Base-by-base conservation (phyloP, 2,888 invertebrate species). In the Deladenus siricidicola region DNA sequence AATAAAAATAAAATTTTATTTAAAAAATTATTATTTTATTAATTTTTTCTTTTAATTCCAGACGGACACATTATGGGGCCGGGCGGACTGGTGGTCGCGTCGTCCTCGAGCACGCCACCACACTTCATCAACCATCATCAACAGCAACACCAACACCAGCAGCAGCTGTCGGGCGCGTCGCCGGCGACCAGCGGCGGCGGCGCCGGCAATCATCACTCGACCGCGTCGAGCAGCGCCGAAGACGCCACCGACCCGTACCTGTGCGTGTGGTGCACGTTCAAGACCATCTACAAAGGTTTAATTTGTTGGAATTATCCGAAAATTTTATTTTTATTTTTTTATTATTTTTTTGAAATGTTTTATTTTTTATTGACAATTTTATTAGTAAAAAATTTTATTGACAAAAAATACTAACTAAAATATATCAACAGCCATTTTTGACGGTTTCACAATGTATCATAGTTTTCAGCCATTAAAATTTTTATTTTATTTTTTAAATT, bases 221-320 rank as follows among this genome's bases (percentile, higher is more conserved):
- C 6, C 14, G n/a, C 24, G 10, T 30, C 53, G n/a, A 30, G 24
- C 34, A 42, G 34, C 34, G 56, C 28, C 10, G 23, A 24, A 23
- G 28, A 24, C 17, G 29, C 34, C 23, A 39, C 30, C 19, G 42
- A 53, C 6, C 53, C 53, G 4, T 53, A 53, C n/a, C 24, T 34
- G 4, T 53, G 53, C 34, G 53, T 53, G 1, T 53, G 53, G 53
- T 53, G 53, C 42, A 39, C 53, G 1, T 53, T 53, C n/a, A 53
- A 39, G 34, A 53, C 53, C 17, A 39, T 39, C 4, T 53, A 53
- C n/a, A 53, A 53, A 39, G 53, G 53, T 39, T 34, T 34, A 34
- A 34, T 34, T 34, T 34, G 6, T 34, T 34, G 6, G 14, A 34
- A 34, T 34, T 34, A 34, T 34, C 14, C 14, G 39, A 14, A 34